Conservation (phyloP, 2,888 invertebrate species). For the Rhingia campestris region DNA sequence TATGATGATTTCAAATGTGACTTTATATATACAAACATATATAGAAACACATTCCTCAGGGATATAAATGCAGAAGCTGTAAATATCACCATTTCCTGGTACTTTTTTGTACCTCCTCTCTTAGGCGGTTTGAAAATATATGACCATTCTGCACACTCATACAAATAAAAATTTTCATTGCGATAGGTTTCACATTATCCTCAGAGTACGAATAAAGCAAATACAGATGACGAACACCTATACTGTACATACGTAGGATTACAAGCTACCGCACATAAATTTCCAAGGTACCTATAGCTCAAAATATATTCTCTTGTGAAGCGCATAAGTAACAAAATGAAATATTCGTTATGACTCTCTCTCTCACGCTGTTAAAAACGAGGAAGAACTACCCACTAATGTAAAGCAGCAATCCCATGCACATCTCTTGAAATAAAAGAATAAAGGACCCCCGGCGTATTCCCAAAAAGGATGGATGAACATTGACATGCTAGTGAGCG, state of each 20-base stretch:
- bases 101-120: no score
- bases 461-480: not conserved
- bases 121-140: not conserved
- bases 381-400: not conserved
- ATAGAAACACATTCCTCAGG: no score
- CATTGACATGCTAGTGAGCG: not conserved
- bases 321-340: not conserved
- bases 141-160: not conserved
- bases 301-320: not conserved
- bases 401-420: not conserved
- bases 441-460: not conserved
- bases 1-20: no score
- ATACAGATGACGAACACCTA: not conserved
- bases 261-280: not conserved
- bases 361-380: not conserved
- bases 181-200: not conserved
- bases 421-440: not conserved
- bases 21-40: no score
- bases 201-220: not conserved
- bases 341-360: not conserved
- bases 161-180: not conserved
- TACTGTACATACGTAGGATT: not conserved
- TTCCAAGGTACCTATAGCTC: no score
- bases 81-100: no score
- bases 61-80: no score